These are phyloP conservation scores for Operophtera brumata DNA, from an alignment of 2,888 invertebrate genomes.

Conservation along the genomic window DNA sequence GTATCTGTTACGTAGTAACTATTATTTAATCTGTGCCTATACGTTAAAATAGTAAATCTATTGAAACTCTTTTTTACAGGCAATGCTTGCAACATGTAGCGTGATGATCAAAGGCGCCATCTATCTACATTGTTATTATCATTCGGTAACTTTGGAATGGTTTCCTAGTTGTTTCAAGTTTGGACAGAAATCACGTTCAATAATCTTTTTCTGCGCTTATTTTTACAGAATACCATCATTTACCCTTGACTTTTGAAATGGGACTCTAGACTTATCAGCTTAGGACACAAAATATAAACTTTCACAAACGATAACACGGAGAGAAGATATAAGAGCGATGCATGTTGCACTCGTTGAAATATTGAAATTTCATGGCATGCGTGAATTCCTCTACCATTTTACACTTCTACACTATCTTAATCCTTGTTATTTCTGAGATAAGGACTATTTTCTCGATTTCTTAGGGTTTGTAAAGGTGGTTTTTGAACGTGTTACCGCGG, in stretches of 20 bases:
- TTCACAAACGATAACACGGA: slow-evolving; percentile 15
- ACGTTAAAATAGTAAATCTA: too few species aligned
- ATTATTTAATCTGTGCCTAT: too few species aligned
- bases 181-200: slow-evolving; percentile 1
- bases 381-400: slow-evolving; percentile 37
- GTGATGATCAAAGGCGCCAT: neutral
- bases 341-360: slow-evolving; percentile 54
- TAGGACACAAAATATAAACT: slow-evolving; percentile 1
- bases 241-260: neutral
- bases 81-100: too few species aligned
- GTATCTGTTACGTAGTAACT: too few species aligned
- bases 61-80: too few species aligned
- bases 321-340: too few species aligned
- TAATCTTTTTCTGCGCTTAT: neutral
- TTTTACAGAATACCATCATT: neutral
- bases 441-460: slow-evolving; percentile 29
- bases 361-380: slow-evolving; percentile 56
- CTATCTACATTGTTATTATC: too few species aligned
- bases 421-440: slow-evolving; percentile 24
- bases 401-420: slow-evolving; percentile 8
- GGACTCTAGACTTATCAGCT: neutral
- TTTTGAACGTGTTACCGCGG: slow-evolving; percentile 38
- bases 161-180: neutral
- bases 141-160: too few species aligned
- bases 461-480: slow-evolving; percentile 25